Base-by-base conservation (phyloP, 2,888 invertebrate species). In the Hirtodrosophila cameraria region DNA sequence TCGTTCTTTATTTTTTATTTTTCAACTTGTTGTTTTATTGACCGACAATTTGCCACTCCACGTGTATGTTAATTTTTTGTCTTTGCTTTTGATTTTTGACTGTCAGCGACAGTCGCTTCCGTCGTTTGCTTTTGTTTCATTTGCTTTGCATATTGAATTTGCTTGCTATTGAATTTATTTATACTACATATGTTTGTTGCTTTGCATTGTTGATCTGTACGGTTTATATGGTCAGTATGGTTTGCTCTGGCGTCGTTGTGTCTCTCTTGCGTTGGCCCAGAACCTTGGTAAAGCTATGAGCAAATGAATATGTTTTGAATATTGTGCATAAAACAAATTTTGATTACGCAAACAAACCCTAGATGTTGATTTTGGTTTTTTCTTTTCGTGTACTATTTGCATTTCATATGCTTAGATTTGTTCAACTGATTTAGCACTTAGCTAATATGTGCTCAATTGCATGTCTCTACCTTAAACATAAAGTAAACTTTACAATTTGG, bases 221-320 rank as follows among this genome's bases (percentile, higher is more conserved):
- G 23, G 15, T 33, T 18, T 33, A 9, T 45, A 8, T 41, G 11
- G 43, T 53, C 31, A 42, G 33, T 58, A 70, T 41, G 55, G 35
- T 62, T n/a, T 38, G 49, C 13, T 38, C 33, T 39, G 75, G 49
- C 83, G 77, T 68, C 77, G 60, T 43, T 50, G 49, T 71, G 83
- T 82, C 83, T 83, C 76, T 63, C 39, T 42, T 50, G 54, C 25
- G 46, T 30, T 39, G 23, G 67, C 35, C 67, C 59, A 76, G 42
- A 69, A 73, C 64, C 69, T 69, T 74, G 54, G 55, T 48, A 42
- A 67, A 41, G 41, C 41, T 45, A 43, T 42, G 28, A 35, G 49
- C 49, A 23, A 13, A 23, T 18, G 23, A 27, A n/a, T 30, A 27
- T 30, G 23, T 38, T 65, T 60, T 39, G 36, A 33, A 52, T 54